These are phyloP conservation scores for Ditula angustiorana DNA, from an alignment of 2,888 invertebrate genomes.

Conservation along the genomic window DNA sequence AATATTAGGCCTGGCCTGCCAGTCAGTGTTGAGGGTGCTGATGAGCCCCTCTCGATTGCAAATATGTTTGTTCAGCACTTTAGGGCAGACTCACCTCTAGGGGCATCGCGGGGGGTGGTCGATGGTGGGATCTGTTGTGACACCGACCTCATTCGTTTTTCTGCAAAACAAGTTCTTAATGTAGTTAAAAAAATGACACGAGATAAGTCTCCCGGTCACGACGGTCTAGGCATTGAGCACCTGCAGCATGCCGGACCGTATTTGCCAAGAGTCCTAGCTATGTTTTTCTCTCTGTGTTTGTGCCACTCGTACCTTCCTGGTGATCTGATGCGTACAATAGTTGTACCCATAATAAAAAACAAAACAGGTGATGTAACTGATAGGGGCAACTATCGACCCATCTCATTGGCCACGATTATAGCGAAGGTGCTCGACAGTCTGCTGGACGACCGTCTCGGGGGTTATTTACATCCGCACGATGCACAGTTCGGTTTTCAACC, in stretches of 20 bases:
- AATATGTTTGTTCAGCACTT: not conserved
- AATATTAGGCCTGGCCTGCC: not conserved
- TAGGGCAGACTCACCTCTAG: not conserved
- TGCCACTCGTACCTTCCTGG: not conserved
- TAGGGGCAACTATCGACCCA: not conserved
- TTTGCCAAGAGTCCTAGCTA: not conserved
- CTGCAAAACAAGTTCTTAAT: too few relatives aligned
- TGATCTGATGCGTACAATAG: not conserved
- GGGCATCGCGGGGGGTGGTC: not conserved
- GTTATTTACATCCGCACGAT: too few relatives aligned
- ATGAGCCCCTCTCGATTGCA: not conserved
- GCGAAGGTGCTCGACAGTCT: too few relatives aligned
- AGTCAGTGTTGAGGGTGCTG: not conserved
- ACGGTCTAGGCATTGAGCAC: too few relatives aligned
- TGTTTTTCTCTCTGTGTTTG: conserved; percentile 4
- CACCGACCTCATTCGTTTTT: too few relatives aligned
- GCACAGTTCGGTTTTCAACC: too few relatives aligned
- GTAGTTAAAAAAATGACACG: too few relatives aligned
- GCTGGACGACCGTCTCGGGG: too few relatives aligned
- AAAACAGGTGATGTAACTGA: not conserved
- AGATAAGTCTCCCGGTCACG: too few relatives aligned
- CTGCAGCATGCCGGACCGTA: too few relatives aligned
- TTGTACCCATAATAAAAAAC: conserved; percentile 2
- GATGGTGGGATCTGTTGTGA: too few relatives aligned
- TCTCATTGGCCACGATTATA: not conserved